Evolutionary conservation across 23 tunicate species (phyloP).

Genomic region (Ciona savignyi): DNA sequence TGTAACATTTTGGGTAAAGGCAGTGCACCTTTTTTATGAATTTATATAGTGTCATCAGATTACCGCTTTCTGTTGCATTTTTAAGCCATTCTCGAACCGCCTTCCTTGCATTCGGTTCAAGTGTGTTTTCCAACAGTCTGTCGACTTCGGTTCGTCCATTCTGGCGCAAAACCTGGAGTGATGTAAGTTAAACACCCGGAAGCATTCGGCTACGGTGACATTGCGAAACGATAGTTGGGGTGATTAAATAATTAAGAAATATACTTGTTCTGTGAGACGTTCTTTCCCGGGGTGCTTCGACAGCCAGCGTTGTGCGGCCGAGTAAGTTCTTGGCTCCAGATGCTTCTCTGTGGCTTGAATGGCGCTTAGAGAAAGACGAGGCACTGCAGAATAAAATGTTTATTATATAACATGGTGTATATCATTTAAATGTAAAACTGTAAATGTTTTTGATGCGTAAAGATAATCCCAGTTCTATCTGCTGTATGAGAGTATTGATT

Average conservation of each 20-base stretch:
- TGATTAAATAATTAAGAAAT: no score
- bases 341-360: constrained; percentile 10
- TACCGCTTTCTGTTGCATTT: constrained; percentile 74
- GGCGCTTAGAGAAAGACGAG: constrained; percentile 53
- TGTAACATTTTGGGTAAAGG: not conserved
- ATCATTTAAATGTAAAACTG: no score
- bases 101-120: constrained; percentile 82
- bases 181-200: not conserved
- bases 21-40: not conserved
- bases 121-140: constrained; percentile 38
- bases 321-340: constrained; percentile 73
- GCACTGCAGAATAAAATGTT: constrained; percentile 16
- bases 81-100: constrained; percentile 84
- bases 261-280: constrained; percentile 36
- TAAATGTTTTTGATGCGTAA: no score
- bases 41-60: not conserved
- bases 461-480: no score
- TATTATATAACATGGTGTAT: no score
- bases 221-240: no score
- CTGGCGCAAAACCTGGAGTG: constrained; percentile 37
- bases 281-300: constrained; percentile 50
- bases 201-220: no score
- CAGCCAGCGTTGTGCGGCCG: constrained; percentile 87
- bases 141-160: constrained; percentile 68
- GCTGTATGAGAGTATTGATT: no score